Base-by-base conservation (phyloP, 1,140 invertebrate genomes). In the Anadara kagoshimensis region DNA sequence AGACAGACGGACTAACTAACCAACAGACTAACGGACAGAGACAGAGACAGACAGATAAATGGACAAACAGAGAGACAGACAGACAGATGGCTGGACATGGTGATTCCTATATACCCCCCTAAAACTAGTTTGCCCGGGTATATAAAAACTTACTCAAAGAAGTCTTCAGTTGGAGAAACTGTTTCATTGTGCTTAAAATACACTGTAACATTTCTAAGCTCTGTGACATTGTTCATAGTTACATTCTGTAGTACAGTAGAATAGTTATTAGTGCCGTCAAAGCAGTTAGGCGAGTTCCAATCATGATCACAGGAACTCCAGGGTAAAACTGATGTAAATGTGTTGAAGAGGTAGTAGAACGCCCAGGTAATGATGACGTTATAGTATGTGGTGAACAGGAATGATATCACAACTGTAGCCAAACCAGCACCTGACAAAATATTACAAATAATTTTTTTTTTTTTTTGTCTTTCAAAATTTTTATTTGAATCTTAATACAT, bases 301-400 rank as follows among this genome's bases (percentile, higher is more conserved):
- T 74, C 95, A 98, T 47, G 59, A 58, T 72, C 92, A 88, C 98
- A 99, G 63, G 93, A 94, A 41, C 95, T 96, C 98, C 98, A 99
- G 0, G 98, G 97, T 59, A 99, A 90, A 79, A 94, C 88, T 73
- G 92, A 92, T 43, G 94, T 94, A 90, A 99, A 99, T 14, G 97
- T 98, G 67, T 95, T 94, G 89, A 98, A 96, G 88, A 99, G 96
- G 91, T 97, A 99, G 72, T 97, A 94, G 64, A 99, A 92, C 11
- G 97, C 95, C 97, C 97, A 99, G 20, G 97, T 96, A 80, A 99
- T 97, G 88, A 99, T 98, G 5, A 99, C 96, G 89, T 99, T 99
- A 91, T 99, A 99, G 88, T 98, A 98, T 16, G 96, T 97, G 5
- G 81, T 84, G 59, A 87, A 83, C 36, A 88, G 79, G 74, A 86